Percentiles rank a stretch among this genome's conserved stretches.
phyloP scores from a whole-genome alignment of 2,888 invertebrate species.

The Brachyptera risi region DNA sequence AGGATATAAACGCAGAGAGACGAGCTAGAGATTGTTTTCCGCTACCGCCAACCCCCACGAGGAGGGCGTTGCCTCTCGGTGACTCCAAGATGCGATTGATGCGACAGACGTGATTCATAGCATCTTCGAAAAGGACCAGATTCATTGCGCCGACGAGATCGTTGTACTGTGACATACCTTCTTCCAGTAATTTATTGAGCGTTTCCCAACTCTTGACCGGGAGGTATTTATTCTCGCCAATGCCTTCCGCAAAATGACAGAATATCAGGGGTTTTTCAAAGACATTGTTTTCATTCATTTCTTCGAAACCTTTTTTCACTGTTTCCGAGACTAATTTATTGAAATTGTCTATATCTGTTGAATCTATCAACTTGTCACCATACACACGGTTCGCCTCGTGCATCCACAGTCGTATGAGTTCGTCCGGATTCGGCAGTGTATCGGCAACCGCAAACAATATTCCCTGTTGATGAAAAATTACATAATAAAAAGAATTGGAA shows the following conservation, averaged over 20 bases:
- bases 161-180: conserved; percentile 75
- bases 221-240: conserved; percentile 89
- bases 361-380: conserved; percentile 83
- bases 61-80: conserved; percentile 84
- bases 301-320: conserved; percentile 66
- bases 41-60: conserved; percentile 92
- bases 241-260: conserved; percentile 88
- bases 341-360: conserved; percentile 69
- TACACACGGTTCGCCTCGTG: conserved; percentile 91
- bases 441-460: conserved; percentile 78
- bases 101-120: conserved; percentile 81
- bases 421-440: conserved; percentile 63
- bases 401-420: conserved; percentile 77
- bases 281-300: conserved; percentile 66
- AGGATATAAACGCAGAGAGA: conserved; percentile 84
- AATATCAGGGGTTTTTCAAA: conserved; percentile 76
- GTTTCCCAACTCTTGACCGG: conserved; percentile 54
- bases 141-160: conserved; percentile 89
- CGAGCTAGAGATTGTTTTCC: conserved; percentile 91
- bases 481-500: background rate
- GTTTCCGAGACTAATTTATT: conserved; percentile 67
- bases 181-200: background rate
- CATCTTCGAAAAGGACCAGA: conserved; percentile 90
- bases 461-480: conserved; percentile 55
- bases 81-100: conserved; percentile 91